Conservation (phyloP, 2,797 vertebrate genomes). For the Anabacerthia variegaticeps region DNA sequence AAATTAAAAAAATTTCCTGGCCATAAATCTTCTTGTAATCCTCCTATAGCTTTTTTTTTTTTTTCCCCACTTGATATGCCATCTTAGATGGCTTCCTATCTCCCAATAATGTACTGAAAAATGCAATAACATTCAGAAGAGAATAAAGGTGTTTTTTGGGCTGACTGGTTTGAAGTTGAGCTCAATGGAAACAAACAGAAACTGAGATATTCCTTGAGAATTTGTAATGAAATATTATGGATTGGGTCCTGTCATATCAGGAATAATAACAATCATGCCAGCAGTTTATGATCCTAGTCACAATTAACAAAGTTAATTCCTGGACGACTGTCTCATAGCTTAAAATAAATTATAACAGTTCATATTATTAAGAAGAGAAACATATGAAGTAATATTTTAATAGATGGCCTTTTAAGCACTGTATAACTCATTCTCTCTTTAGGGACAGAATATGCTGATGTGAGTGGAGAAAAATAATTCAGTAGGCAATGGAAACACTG, state of each 20-base stretch:
- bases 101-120: neutral
- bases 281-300: neutral
- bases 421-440: neutral
- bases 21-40: neutral
- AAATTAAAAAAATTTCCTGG: neutral
- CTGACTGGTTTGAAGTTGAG: neutral
- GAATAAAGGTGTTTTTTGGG: neutral
- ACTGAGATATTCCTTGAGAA: neutral
- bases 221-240: neutral
- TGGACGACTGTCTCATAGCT: neutral
- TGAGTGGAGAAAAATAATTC: neutral
- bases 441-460: neutral
- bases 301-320: neutral
- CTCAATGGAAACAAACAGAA: neutral
- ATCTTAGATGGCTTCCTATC: neutral
- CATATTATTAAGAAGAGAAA: neutral
- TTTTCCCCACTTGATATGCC: neutral
- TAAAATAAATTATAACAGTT: neutral
- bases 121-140: neutral
- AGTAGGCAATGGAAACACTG: neutral
- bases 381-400: neutral
- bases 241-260: neutral
- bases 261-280: neutral
- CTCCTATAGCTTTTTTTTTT: neutral
- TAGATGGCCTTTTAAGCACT: neutral